phyloP scores from a whole-genome alignment of 2,888 invertebrate species.

The Synergus gifuensis region DNA sequence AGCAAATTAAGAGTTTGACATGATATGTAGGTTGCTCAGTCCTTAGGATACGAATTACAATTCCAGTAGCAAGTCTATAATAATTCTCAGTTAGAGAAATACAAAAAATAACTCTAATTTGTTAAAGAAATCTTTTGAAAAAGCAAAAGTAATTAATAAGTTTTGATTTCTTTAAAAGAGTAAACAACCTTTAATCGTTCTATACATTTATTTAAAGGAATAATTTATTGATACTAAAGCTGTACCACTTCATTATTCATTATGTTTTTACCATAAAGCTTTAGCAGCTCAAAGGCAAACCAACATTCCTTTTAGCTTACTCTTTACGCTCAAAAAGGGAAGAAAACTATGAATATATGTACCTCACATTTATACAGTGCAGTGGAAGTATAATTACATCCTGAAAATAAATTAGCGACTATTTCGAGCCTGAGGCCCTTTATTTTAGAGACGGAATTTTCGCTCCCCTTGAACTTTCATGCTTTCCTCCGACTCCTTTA shows the following conservation, averaged over 20 bases:
- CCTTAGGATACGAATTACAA: slow-evolving; percentile 8
- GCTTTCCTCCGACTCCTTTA: slow-evolving; percentile 39
- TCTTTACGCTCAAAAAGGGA: slow-evolving; percentile 4
- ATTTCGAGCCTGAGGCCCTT: slow-evolving; percentile 31
- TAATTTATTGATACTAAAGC: not conserved
- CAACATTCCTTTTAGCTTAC: slow-evolving; percentile 20
- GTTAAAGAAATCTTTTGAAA: not conserved
- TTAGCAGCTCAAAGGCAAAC: slow-evolving; percentile 16
- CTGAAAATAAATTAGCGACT: slow-evolving; percentile 38
- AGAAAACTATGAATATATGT: slow-evolving; percentile 38
- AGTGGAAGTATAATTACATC: slow-evolving; percentile 36
- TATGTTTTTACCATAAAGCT: slow-evolving; percentile 1
- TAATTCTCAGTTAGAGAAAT: not conserved
- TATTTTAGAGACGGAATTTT: slow-evolving; percentile 32
- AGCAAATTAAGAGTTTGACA: slow-evolving; percentile 27
- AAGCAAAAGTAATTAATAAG: not conserved
- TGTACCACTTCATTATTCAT: slow-evolving; percentile 11
- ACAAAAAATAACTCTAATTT: not conserved
- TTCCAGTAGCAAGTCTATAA: slow-evolving; percentile 4
- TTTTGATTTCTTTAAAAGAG: not conserved
- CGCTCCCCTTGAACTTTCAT: slow-evolving; percentile 20
- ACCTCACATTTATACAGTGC: slow-evolving; percentile 23
- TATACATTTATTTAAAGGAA: not conserved
- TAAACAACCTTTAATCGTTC: not conserved
- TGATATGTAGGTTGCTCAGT: not conserved